These are phyloP conservation scores for Sphaerophoria rueppellii DNA, from an alignment of 2,888 invertebrate genomes.

Conservation along the genomic window DNA sequence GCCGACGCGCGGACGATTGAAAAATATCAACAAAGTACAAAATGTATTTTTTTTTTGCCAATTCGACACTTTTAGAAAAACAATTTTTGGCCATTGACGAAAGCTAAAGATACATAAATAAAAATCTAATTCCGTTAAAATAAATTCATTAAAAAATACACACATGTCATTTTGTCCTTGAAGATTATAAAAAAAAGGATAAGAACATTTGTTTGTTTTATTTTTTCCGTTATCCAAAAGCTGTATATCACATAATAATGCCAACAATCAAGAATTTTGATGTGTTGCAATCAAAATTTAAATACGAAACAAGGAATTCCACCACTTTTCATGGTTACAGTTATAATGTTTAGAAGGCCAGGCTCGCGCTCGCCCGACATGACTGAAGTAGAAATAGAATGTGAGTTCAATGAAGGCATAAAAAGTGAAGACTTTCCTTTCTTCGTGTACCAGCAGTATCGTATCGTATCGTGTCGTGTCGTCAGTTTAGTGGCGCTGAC, in stretches of 20 bases:
- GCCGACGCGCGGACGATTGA: too few relatives aligned
- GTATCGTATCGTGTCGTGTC: constrained; percentile 49
- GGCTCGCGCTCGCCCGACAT: constrained; percentile 20
- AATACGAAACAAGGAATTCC: constrained; percentile 48
- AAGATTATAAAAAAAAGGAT: constrained; percentile 27
- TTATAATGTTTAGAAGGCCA: constrained; percentile 23
- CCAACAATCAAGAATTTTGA: constrained; percentile 8
- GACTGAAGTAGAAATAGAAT: constrained; percentile 24
- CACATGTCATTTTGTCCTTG: constrained; percentile 59
- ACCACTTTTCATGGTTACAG: constrained; percentile 18
- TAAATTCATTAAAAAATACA: constrained; percentile 56
- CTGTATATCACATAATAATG: constrained; percentile 38
- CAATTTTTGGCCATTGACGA: constrained; percentile 27
- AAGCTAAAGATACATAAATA: background rate
- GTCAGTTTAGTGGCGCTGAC: constrained; percentile 36
- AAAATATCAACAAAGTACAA: too few relatives aligned
- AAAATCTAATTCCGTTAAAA: constrained; percentile 37
- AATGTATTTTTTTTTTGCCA: too few relatives aligned
- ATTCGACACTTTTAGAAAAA: too few relatives aligned
- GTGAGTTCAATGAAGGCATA: constrained; percentile 36
- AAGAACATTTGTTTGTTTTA: constrained; percentile 30
- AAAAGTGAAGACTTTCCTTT: constrained; percentile 36
- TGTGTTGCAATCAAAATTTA: constrained; percentile 47
- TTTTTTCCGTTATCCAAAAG: constrained; percentile 26
- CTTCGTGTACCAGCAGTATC: constrained; percentile 61